A percentile compares a stretch with the other conserved stretches of the same genome.
phyloP scores from a whole-genome alignment of 2,113 vertebrate genomes.

The Cyanoliseus patagonus region DNA sequence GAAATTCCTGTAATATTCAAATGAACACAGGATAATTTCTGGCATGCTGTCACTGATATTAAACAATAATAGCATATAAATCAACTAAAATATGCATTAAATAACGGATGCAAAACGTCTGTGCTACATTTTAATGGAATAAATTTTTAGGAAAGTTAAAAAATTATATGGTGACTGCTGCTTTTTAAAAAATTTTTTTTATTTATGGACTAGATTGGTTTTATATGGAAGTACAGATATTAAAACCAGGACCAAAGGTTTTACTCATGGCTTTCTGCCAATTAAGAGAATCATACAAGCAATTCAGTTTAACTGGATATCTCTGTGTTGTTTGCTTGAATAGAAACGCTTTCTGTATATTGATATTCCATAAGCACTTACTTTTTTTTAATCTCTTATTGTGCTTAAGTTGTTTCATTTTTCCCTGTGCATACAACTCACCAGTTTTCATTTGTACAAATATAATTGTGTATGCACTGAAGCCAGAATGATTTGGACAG shows the following conservation, averaged over 20 bases:
- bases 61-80: background rate
- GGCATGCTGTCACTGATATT: background rate
- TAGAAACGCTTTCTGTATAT: background rate
- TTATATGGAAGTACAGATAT: background rate
- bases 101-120: background rate
- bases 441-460: background rate
- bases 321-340: background rate
- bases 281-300: background rate
- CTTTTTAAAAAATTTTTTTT: background rate
- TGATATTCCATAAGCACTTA: background rate
- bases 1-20: background rate
- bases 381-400: background rate
- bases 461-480: background rate
- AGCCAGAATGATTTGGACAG: background rate
- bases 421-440: background rate
- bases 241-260: background rate
- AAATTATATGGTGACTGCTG: background rate
- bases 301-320: background rate
- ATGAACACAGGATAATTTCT: background rate
- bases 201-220: background rate
- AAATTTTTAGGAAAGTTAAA: background rate
- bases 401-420: background rate
- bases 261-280: background rate
- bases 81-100: background rate
- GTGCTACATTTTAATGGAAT: background rate